Base-by-base conservation (phyloP, 1,140 invertebrate genomes). In the Cydia pomonella region DNA sequence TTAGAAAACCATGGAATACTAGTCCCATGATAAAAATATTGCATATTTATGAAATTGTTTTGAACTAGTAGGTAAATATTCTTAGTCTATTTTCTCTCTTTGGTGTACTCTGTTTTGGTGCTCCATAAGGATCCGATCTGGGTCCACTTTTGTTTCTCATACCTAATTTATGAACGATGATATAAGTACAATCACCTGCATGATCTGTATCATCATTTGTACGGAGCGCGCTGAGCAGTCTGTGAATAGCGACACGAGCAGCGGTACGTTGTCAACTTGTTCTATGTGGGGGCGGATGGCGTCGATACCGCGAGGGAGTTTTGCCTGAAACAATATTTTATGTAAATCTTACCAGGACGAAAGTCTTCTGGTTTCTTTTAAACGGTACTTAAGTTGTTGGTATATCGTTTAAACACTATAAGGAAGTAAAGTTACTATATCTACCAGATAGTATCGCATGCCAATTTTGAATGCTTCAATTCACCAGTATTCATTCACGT, bases 211-310 rank as follows among this genome's bases (percentile, higher is more conserved):
- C 98, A 99, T 99, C 89, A 97, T 96, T 18, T 95, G 93, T 0
- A 97, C 98, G 0, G 97, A 97, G 84, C 95, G 93, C 10, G 98
- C 95, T 6, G 97, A 98, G 92, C 98, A 99, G 91, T 99, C 99
- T 2, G 98, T 99, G 86, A 99, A 99, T 0, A 99, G 94, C 0
- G 98, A 99, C 1, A 99, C 98, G 59, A 99, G 94, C 12, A 99
- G 92, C 1, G 99, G 99, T 44, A 99, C 98, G 94, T 99, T 99
- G 89, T 99, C 99, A 79, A 99, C 97, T 80, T 97, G 94, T 88
- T 98, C 97, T 74, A 99, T 95, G 91, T 99, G 99, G 0, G 98
- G 98, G 25, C 98, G 94, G 77, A 99, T 99, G 91, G 99, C 98
- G 82, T 99, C 97, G 78, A 99, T 99, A 38, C 99, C 99, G 72